A percentile compares a stretch with the other conserved stretches of the same genome.
These are phyloP conservation scores for Coilia nasus DNA, from an alignment of 2,797 vertebrate species.

Conservation along the genomic window DNA sequence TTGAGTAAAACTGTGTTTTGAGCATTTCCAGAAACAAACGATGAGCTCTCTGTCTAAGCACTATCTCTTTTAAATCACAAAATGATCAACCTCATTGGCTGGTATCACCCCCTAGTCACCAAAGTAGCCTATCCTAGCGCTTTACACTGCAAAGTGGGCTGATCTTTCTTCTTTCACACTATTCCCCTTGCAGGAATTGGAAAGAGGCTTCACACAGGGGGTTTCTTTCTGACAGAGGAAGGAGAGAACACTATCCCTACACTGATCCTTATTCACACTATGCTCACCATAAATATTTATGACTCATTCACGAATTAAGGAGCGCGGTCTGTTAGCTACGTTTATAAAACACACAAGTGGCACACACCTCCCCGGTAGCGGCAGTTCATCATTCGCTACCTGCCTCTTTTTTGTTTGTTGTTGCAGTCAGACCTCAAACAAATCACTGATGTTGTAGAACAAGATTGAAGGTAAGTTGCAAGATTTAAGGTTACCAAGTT, in stretches of 20 bases:
- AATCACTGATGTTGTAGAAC: conserved; percentile 92
- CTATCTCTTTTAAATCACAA: conserved; percentile 64
- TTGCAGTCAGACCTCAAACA: conserved; percentile 78
- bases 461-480: conserved; percentile 82
- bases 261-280: conserved; percentile 77
- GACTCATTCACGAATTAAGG: conserved; percentile 64
- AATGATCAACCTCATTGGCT: conserved; percentile 34
- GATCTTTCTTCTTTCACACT: conserved; percentile 60
- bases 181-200: conserved; percentile 53
- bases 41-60: not conserved
- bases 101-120: conserved; percentile 27
- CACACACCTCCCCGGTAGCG: conserved; percentile 61
- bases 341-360: conserved; percentile 61
- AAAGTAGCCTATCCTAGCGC: conserved; percentile 60
- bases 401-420: conserved; percentile 78
- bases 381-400: conserved; percentile 70
- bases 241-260: conserved; percentile 69
- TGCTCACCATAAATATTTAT: conserved; percentile 74
- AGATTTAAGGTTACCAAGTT: conserved; percentile 49
- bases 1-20: not conserved
- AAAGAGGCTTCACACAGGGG: conserved; percentile 55
- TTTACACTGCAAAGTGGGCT: conserved; percentile 74
- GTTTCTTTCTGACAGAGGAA: conserved; percentile 59
- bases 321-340: conserved; percentile 63
- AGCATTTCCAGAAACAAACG: conserved; percentile 1